These are phyloP conservation scores for Glossosoma conforme DNA, from an alignment of 1,140 invertebrate genomes.

Conservation along the genomic window DNA sequence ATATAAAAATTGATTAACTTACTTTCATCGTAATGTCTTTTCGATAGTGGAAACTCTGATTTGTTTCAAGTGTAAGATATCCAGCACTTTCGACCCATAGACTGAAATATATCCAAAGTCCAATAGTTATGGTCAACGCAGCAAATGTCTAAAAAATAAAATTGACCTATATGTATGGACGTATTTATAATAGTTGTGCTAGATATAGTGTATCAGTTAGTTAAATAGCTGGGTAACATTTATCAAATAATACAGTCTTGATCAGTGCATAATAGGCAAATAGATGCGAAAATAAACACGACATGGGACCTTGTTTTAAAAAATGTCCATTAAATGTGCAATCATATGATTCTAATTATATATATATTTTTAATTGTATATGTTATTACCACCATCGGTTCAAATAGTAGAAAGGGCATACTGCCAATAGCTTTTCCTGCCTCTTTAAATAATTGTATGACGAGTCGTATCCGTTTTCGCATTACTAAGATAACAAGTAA, in stretches of 20 bases:
- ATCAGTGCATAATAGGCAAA: no score
- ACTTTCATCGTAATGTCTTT: conserved; percentile 52
- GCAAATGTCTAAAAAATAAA: conserved; percentile 58
- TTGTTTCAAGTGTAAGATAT: conserved; percentile 42
- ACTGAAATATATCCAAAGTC: conserved; percentile 56
- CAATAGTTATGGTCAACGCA: conserved; percentile 49
- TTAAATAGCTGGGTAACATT: no score
- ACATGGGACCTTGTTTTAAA: no score
- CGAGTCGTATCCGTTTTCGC: conserved; percentile 66
- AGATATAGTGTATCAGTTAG: conserved; percentile 5
- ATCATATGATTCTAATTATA: no score
- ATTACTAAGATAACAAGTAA: conserved; percentile 65
- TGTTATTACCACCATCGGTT: conserved; percentile 69
- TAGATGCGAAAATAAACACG: no score
- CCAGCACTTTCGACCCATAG: conserved; percentile 62
- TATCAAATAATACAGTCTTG: no score
- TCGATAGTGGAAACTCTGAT: conserved; percentile 47
- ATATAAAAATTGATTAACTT: conserved; percentile 28
- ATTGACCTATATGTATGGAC: no score
- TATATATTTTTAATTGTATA: no score
- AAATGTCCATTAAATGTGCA: no score
- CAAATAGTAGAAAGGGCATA: conserved; percentile 70
- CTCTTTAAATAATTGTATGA: conserved; percentile 68
- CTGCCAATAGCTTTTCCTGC: conserved; percentile 66
- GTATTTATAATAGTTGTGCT: conserved; percentile 1